Percentiles rank a stretch among this genome's conserved stretches.
Conservation (phyloP, 2,113 vertebrate genomes). For the Apodemus sylvaticus region DNA sequence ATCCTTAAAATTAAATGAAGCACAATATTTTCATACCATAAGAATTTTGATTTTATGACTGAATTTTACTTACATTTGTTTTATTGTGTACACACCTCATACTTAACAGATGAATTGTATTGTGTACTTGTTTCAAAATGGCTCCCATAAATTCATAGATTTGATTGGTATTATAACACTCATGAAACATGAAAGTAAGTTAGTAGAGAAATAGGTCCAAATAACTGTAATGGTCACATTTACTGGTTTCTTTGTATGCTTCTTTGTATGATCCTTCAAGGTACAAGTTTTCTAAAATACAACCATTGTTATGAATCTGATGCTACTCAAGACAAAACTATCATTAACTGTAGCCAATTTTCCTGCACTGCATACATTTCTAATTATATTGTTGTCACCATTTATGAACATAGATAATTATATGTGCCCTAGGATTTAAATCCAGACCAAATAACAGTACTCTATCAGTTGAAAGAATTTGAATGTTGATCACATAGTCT, state of each 20-base stretch:
- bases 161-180: too few species aligned
- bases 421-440: background rate
- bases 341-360: background rate
- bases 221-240: background rate
- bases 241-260: background rate
- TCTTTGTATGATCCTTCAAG: background rate
- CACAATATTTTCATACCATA: background rate
- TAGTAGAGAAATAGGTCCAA: too few species aligned
- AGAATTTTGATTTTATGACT: background rate
- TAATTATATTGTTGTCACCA: background rate
- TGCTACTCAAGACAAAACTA: fast-evolving
- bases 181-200: background rate
- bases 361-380: background rate
- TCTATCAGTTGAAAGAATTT: background rate
- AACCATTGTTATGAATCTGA: background rate
- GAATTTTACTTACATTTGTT: background rate
- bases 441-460: background rate
- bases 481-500: background rate
- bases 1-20: background rate
- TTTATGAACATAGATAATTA: background rate
- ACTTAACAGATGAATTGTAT: background rate
- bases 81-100: background rate
- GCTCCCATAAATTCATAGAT: background rate
- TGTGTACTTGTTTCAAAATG: background rate
- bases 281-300: too few species aligned